Base-by-base conservation (phyloP, 1,140 invertebrate species). In the Sminthurides bifidus region DNA sequence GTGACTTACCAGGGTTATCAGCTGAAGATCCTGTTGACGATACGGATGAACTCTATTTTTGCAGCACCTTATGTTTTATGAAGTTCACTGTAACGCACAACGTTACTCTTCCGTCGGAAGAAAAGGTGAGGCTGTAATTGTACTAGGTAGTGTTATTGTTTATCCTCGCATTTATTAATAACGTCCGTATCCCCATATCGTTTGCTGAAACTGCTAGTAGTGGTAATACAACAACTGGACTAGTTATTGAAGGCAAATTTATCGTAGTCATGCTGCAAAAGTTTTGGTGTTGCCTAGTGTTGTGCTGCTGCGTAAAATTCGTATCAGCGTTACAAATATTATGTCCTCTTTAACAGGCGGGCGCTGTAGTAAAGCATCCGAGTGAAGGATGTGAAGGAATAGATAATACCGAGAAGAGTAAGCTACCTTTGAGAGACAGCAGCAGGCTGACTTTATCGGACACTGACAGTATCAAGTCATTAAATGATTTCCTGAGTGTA, bases 41-140 rank as follows among this genome's bases (percentile, higher is more conserved):
- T 24, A 59, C 77, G 1, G 75, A 74, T 41, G 83, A 86, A 66
- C 69, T 85, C 35, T 85, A 78, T 66, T 93, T 92, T 68, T 93
- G 89, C 70, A 87, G 85, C 58, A 78, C 79, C 15, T 78, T 81
- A 57, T 93, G 89, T 71, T 89, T 87, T 66, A 84, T 85, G 73
- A 81, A 89, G 69, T 84, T 84, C 68, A 79, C 82, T 2, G 71
- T 82, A 12, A 79, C 79, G 60, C 78, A 84, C 66, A 73, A 77
- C 60, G 61, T 67, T 29, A 74, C 75, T 38, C 44, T 62, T 12
- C 35, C 74, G 19, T 40, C 57, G 17, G 68, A 70, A 54, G 60
- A 65, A 8, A 70, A 67, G 56, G 67, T 67, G 58, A 62, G 23
- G 15, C 26, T 23, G 2, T 5, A 0, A 1, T 33, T 46, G 6